phyloP scores from a whole-genome alignment of 2,797 vertebrate genomes.

The Chromis chromis region DNA sequence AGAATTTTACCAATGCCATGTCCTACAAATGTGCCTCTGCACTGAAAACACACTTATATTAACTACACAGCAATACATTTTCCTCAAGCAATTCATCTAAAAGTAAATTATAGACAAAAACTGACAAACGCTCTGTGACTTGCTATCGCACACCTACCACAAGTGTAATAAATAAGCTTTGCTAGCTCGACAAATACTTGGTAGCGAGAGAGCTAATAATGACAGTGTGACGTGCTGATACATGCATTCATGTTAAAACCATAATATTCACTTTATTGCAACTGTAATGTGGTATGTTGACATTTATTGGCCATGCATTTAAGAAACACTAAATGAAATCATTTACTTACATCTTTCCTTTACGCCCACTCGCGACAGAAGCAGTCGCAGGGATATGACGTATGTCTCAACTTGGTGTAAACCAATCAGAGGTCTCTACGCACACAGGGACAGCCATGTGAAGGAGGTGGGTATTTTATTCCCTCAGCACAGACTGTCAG shows the following conservation, averaged over 20 bases:
- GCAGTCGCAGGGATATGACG: constrained; percentile 48
- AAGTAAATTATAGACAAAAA: too few species aligned
- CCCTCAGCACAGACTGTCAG: not conserved
- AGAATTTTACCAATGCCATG: too few species aligned
- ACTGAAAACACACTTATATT: not conserved
- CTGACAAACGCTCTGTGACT: too few species aligned
- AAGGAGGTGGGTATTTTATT: accelerated
- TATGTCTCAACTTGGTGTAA: accelerated
- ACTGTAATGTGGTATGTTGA: accelerated
- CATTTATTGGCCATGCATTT: not conserved
- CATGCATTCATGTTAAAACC: not conserved
- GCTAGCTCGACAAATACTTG: not conserved
- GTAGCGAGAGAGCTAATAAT: not conserved
- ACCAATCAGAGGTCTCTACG: constrained; percentile 43
- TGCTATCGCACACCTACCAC: too few species aligned
- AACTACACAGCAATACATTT: not conserved
- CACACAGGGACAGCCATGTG: accelerated
- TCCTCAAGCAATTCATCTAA: too few species aligned
- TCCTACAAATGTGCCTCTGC: not conserved
- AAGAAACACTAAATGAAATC: accelerated
- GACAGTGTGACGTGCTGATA: not conserved
- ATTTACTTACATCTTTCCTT: constrained; percentile 62
- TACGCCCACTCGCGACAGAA: not conserved
- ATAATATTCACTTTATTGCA: accelerated
- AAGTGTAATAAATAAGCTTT: not conserved